phyloP scores from a whole-genome alignment of 2,113 vertebrate genomes.

The Sarotherodon lohbergeri region DNA sequence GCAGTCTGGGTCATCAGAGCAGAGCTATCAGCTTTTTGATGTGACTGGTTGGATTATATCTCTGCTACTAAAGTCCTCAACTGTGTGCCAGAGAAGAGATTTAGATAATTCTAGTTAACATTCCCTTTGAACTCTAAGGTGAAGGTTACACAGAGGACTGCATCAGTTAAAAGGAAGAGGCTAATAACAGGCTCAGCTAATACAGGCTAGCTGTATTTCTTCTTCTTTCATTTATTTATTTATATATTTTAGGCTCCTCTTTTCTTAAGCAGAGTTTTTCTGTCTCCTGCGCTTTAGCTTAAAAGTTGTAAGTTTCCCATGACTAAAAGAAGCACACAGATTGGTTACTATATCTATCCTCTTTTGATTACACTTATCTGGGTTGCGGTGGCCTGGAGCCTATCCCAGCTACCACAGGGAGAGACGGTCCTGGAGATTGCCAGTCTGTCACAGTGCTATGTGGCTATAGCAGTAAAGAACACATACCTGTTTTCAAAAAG shows the following conservation, averaged over 20 bases:
- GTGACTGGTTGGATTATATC: conserved; percentile 18
- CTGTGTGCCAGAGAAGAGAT: conserved; percentile 9
- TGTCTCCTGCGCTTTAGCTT: neutral
- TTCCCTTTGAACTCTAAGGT: neutral
- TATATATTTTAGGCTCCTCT: neutral
- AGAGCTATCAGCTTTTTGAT: conserved; percentile 27
- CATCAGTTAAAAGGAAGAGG: neutral
- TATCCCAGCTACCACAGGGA: neutral
- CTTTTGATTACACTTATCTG: neutral
- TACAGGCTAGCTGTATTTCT: neutral
- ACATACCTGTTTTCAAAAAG: neutral
- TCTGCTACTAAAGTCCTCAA: neutral
- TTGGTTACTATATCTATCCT: neutral
- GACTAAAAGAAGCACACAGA: neutral
- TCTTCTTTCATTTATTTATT: neutral
- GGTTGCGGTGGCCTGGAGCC: neutral
- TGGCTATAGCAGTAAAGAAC: neutral
- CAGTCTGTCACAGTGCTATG: neutral
- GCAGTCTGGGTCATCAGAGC: neutral
- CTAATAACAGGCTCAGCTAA: neutral
- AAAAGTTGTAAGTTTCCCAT: neutral
- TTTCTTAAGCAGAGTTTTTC: neutral
- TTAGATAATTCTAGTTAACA: conserved; percentile 21
- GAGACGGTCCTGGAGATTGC: neutral
- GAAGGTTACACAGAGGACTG: neutral